Evolutionary conservation across 2,113 vertebrate species (phyloP).

Genomic region (Poecile atricapillus): DNA sequence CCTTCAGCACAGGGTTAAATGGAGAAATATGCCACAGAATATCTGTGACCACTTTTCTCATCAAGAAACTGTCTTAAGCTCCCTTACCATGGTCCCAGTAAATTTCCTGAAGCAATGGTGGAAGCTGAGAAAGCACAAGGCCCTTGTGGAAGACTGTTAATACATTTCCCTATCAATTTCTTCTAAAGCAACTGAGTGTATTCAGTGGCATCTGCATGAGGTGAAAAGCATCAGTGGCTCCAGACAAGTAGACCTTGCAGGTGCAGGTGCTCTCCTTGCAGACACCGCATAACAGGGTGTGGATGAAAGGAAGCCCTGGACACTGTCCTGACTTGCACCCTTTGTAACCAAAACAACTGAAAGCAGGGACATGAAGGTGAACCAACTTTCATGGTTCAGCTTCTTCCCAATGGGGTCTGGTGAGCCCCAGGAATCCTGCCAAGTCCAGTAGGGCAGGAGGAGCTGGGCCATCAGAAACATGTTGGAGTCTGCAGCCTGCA

Average conservation of each 20-base stretch:
- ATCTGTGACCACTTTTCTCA: neutral
- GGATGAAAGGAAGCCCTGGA: neutral
- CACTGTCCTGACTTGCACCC: neutral
- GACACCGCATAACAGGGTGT: neutral
- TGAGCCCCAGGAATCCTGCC: neutral
- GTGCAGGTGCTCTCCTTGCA: neutral
- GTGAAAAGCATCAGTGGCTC: neutral
- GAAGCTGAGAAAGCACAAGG: neutral
- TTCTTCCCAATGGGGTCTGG: neutral
- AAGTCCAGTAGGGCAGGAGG: neutral
- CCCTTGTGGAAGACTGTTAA: neutral
- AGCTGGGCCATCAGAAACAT: neutral
- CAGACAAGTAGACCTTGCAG: neutral
- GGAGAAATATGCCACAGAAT: neutral
- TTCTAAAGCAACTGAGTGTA: neutral
- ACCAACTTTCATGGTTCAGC: neutral
- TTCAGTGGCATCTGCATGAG: accelerated
- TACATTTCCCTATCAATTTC: neutral
- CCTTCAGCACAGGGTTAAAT: neutral
- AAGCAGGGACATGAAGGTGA: neutral
- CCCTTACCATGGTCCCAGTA: neutral
- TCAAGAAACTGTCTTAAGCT: neutral
- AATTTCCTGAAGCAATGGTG: neutral
- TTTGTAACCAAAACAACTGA: neutral
- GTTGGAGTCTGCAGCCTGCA: neutral